Evolutionary conservation across 2,888 invertebrate species (phyloP).

Genomic region (Acrobeloides nanus): DNA sequence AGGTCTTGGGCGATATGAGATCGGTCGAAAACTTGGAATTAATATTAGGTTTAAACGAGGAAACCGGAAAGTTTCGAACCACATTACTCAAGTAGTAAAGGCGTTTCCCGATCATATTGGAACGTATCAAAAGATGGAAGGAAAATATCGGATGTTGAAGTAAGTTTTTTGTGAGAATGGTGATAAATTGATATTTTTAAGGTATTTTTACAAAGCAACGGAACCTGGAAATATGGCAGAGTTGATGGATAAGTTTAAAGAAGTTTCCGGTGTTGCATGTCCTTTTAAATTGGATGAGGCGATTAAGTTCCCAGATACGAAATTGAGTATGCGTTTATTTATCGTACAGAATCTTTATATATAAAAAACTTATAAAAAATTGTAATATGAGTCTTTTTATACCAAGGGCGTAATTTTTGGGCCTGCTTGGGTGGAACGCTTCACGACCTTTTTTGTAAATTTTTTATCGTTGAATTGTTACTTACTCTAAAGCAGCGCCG

Average conservation of each 20-base stretch:
- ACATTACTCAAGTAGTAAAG: conserved; percentile 26
- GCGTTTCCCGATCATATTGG: conserved; percentile 37
- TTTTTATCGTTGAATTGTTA: too few species aligned
- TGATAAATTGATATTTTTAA: conserved; percentile 14
- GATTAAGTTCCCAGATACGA: conserved; percentile 42
- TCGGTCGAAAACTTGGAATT: conserved; percentile 33
- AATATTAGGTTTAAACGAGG: conserved; percentile 38
- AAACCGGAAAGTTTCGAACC: conserved; percentile 33
- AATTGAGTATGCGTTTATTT: conserved; percentile 35
- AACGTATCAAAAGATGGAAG: conserved; percentile 49
- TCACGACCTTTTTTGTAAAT: conserved; percentile 7
- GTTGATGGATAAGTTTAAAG: conserved; percentile 29
- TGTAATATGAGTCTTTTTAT: too few species aligned
- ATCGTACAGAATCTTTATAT: too few species aligned
- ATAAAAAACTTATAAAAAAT: too few species aligned
- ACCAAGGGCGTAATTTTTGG: too few species aligned
- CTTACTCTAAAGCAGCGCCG: too few species aligned
- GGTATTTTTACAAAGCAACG: conserved; percentile 39
- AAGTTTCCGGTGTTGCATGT: conserved; percentile 28
- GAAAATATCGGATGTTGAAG: conserved; percentile 40
- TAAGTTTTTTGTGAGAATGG: conserved; percentile 12
- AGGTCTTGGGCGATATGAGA: conserved; percentile 27
- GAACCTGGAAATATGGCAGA: conserved; percentile 10
- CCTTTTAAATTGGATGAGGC: conserved; percentile 46
- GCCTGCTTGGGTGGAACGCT: too few species aligned